Percentiles rank a stretch among this genome's conserved stretches.
phyloP scores from a whole-genome alignment of 2,888 invertebrate genomes.

The Drosophila pseudotakahashii region DNA sequence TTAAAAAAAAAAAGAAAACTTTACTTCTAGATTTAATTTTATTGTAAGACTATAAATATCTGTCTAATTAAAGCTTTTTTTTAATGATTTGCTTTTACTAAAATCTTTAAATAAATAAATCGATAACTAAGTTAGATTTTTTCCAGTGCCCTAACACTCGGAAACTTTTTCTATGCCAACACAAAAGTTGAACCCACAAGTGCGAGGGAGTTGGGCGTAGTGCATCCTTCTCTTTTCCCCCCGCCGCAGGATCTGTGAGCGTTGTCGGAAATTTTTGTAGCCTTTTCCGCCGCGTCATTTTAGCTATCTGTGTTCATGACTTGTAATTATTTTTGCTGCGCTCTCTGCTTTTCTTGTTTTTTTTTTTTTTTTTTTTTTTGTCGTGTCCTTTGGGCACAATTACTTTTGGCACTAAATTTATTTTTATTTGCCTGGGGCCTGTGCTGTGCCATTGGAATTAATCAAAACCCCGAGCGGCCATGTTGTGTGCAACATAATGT shows the following conservation, averaged over 20 bases:
- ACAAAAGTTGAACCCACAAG: constrained; percentile 13
- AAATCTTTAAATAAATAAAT: not conserved
- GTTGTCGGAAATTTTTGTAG: constrained; percentile 48
- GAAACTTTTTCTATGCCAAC: constrained; percentile 15
- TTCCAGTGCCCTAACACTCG: constrained; percentile 22
- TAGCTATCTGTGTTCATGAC: constrained; percentile 69
- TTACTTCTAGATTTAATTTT: no score
- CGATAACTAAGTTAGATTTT: not conserved
- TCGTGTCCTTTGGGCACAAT: constrained; percentile 63
- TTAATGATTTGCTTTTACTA: not conserved
- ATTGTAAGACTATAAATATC: not conserved
- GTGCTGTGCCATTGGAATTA: constrained; percentile 56
- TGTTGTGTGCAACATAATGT: constrained; percentile 33
- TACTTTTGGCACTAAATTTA: constrained; percentile 71
- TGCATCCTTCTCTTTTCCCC: not conserved
- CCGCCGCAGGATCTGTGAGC: constrained; percentile 8
- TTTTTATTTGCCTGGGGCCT: constrained; percentile 46
- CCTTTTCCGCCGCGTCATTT: constrained; percentile 54
- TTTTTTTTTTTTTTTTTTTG: constrained; percentile 14
- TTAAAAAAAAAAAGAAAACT: no score
- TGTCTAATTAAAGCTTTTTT: no score
- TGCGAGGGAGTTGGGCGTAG: constrained; percentile 20
- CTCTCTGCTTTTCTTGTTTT: constrained; percentile 29
- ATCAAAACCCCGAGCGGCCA: constrained; percentile 64
- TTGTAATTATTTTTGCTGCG: constrained; percentile 57